Evolutionary conservation across 2,113 vertebrate genomes (phyloP), one percentile per base, ranked within the genome.

Genomic region (Candoia aspera): DNA sequence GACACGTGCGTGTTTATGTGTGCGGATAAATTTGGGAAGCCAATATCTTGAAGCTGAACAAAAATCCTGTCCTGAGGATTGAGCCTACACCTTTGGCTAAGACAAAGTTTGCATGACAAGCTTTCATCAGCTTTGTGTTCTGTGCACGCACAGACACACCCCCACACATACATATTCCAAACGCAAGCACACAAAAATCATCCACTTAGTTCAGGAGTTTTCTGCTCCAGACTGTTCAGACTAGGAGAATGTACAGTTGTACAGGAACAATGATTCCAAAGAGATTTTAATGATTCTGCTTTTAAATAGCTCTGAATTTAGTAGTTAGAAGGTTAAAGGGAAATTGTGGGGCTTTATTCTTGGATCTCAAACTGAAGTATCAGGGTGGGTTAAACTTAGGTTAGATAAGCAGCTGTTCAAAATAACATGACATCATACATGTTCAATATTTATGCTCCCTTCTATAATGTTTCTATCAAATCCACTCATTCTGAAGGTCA

Each of bases 381-480:
- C 84, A 62, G 26, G 79, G 57, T 57, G 42, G 85, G 57, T 24
- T 42, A 58, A 79, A 60, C 95, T 94, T 96, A 95, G 55, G 93
- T 85, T 93, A 92, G 93, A 95, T 58, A 93, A 33, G 68, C 54
- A 87, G 90, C 91, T 90, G 88, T 95, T 91, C 33, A 83, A 92
- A 91, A 94, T 91, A 95, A 94, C 95, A 95, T 91, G 91, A 87
- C 84, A 91, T 91, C 85, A 57, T 91, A 24, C 83, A 88, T 89
- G 93, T 95, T 94, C 91, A 95, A 96, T 95, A 96, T 95, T 94
- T 95, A 86, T 83, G 95, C 91, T 93, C 92, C 95, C 90, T 90
- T 95, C 93, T 95, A 59, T 95, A 94, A 95, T 93, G 95, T 93
- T 96, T 93, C 96, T 95, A 95, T 96, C 95, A 96, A 96, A 96